Evolutionary conservation across 2,797 vertebrate genomes (phyloP).

Genomic region (Eutrigla gurnardus): DNA sequence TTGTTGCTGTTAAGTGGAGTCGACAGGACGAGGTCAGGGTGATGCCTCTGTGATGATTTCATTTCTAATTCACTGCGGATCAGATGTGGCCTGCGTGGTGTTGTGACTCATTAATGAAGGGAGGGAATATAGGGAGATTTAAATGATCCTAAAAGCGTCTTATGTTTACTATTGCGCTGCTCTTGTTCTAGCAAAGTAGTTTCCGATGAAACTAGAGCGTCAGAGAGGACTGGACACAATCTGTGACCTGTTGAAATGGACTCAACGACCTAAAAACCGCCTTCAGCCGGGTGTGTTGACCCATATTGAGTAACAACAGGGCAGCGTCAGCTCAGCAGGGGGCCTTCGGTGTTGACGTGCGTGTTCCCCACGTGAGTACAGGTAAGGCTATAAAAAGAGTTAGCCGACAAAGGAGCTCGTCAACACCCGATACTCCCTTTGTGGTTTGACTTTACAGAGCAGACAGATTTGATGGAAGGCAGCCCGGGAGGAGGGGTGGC

Average conservation of each 20-base stretch:
- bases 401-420: conserved; percentile 66
- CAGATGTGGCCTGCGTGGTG: neutral
- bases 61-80: conserved; percentile 20
- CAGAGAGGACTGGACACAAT: conserved; percentile 10
- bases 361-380: conserved; percentile 53
- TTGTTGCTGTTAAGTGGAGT: conserved; percentile 30
- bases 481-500: conserved; percentile 2
- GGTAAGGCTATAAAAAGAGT: conserved; percentile 60
- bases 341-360: conserved; percentile 57
- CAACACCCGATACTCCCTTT: conserved; percentile 69
- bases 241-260: conserved; percentile 27
- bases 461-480: conserved; percentile 53
- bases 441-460: conserved; percentile 63
- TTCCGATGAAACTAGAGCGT: conserved; percentile 9
- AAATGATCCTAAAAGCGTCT: neutral
- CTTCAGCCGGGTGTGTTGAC: conserved; percentile 60
- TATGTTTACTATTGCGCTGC: neutral
- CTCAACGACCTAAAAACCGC: conserved; percentile 38
- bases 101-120: neutral
- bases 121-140: neutral
- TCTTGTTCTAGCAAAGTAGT: neutral
- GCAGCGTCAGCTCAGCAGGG: conserved; percentile 38
- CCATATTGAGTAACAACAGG: conserved; percentile 63
- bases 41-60: conserved; percentile 11
- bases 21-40: conserved; percentile 28